These are phyloP conservation scores for Sapayoa aenigma DNA, from an alignment of 2,113 vertebrate species.

Conservation along the genomic window DNA sequence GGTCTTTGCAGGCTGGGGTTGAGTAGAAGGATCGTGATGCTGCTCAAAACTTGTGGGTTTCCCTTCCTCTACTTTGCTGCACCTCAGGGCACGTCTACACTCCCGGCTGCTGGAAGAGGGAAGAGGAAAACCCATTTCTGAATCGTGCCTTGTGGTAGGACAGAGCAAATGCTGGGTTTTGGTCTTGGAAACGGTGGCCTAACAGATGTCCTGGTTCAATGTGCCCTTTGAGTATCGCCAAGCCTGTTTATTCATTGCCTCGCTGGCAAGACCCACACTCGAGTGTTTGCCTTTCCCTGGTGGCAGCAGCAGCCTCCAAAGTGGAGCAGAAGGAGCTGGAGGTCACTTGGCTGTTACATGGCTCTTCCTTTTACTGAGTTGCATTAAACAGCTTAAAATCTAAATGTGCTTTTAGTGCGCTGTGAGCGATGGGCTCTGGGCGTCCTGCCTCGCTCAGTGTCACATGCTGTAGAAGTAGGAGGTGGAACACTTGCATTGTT, in stretches of 20 bases:
- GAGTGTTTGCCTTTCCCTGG: constrained; percentile 41
- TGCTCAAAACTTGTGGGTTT: not conserved
- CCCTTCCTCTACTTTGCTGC: not conserved
- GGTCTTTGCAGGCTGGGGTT: not conserved
- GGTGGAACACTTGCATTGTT: constrained; percentile 24
- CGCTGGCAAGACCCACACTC: not conserved
- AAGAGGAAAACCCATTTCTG: not conserved
- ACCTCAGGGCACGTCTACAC: rapidly evolving
- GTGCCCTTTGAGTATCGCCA: not conserved
- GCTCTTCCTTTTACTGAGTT: not conserved
- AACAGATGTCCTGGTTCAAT: constrained; percentile 35
- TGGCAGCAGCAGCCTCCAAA: constrained; percentile 5
- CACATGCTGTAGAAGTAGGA: not conserved
- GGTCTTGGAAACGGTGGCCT: not conserved
- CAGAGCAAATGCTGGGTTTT: not conserved
- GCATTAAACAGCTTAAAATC: constrained; percentile 12
- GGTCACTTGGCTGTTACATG: not conserved
- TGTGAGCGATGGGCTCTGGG: not conserved
- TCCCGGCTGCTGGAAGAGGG: not conserved
- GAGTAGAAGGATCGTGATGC: not conserved
- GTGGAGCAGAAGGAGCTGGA: constrained; percentile 33
- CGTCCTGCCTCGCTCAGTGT: not conserved
- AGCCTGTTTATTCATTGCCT: constrained; percentile 16
- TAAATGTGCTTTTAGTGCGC: not conserved
- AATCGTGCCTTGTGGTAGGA: not conserved